A percentile compares a stretch with the other conserved stretches of the same genome.
Conservation (phyloP, 2,888 invertebrate species). For the Didymodactylos carnosus region DNA sequence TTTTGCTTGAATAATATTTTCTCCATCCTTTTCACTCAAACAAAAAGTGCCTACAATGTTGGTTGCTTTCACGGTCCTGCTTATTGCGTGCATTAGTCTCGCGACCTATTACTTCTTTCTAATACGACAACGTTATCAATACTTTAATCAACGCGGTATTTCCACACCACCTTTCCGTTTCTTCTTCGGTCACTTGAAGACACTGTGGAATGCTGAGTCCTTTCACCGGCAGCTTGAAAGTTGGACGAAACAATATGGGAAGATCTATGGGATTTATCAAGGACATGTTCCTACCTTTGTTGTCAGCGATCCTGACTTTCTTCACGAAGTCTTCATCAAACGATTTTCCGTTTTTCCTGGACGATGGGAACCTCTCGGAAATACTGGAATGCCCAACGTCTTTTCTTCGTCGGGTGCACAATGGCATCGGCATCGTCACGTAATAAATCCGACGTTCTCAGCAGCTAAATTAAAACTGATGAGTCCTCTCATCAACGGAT, state of each 20-base stretch:
- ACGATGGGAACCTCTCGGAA: no score
- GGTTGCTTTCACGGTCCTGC: not conserved
- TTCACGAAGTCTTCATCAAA: not conserved
- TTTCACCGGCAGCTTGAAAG: not conserved
- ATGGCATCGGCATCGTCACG: conserved; percentile 38
- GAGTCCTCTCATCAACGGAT: conserved; percentile 32
- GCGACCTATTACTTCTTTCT: not conserved
- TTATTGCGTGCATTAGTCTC: not conserved
- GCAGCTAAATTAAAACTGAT: conserved; percentile 20
- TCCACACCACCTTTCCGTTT: not conserved
- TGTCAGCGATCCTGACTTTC: not conserved
- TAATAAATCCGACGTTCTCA: conserved; percentile 20
- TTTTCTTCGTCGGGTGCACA: no score
- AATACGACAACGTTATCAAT: not conserved
- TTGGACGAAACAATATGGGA: not conserved
- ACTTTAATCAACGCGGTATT: not conserved
- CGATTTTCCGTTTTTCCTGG: not conserved
- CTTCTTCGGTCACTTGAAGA: not conserved
- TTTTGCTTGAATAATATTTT: no score
- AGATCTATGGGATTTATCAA: not conserved
- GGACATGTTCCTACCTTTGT: not conserved
- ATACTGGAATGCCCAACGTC: no score
- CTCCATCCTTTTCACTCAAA: no score
- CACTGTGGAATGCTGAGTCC: not conserved
- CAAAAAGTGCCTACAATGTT: no score